Percentiles rank a stretch among this genome's conserved stretches.
Evolutionary conservation across 1,140 invertebrate genomes (phyloP).

Genomic region (Manduca sexta): DNA sequence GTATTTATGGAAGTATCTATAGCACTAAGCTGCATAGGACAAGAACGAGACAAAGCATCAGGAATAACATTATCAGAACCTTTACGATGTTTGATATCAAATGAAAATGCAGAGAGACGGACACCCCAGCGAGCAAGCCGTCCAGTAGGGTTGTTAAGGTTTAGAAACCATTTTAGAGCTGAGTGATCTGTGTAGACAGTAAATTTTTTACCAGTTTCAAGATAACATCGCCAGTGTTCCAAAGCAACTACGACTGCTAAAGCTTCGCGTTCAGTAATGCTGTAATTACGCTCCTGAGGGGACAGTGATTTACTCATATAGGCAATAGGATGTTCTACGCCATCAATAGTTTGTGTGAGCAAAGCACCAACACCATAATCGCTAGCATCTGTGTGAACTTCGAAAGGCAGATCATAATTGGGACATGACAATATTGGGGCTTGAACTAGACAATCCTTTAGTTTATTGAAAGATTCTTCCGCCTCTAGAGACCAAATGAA

Average conservation of each 20-base stretch:
- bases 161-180: constrained; percentile 24
- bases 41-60: constrained; percentile 10
- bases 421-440: constrained; percentile 21
- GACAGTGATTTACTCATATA: too few species aligned
- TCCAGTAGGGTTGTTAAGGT: constrained; percentile 34
- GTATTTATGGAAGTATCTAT: background rate
- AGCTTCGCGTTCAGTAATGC: too few species aligned
- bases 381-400: too few species aligned
- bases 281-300: too few species aligned
- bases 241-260: too few species aligned
- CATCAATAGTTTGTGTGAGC: constrained; percentile 14
- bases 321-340: constrained; percentile 18
- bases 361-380: too few species aligned
- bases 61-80: constrained; percentile 13
- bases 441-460: constrained; percentile 12
- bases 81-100: constrained; percentile 19
- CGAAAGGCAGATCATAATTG: too few species aligned
- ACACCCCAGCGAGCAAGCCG: constrained; percentile 21
- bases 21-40: background rate
- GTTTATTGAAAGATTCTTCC: constrained; percentile 17
- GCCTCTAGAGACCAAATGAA: constrained; percentile 24
- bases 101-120: constrained; percentile 20
- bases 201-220: too few species aligned
- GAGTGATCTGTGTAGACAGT: too few species aligned
- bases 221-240: too few species aligned